Evolutionary conservation across 2,888 invertebrate genomes (phyloP).

Genomic region (Cantharis rufa): DNA sequence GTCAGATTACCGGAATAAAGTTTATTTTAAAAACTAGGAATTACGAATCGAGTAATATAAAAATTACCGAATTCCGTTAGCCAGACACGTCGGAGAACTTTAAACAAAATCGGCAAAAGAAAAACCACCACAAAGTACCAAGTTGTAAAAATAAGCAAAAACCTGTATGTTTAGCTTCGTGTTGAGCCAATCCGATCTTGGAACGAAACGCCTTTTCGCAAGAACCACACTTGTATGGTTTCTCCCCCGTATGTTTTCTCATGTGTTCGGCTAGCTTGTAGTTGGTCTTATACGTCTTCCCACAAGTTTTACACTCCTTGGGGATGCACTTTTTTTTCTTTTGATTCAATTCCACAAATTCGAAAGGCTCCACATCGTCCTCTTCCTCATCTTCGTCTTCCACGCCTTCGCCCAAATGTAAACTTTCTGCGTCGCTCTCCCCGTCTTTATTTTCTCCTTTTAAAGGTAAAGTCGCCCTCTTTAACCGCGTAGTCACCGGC

Average conservation of each 20-base stretch:
- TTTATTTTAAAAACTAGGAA: too few relatives aligned
- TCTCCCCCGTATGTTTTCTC: conserved; percentile 65
- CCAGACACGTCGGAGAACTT: too few relatives aligned
- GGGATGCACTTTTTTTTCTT: conserved; percentile 51
- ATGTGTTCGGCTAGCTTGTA: conserved; percentile 65
- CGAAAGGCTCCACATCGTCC: conserved; percentile 26
- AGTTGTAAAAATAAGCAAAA: neutral
- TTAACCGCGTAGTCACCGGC: conserved; percentile 37
- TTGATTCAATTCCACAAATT: conserved; percentile 32
- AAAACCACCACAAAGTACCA: too few relatives aligned
- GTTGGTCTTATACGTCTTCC: conserved; percentile 63
- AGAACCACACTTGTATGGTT: conserved; percentile 61
- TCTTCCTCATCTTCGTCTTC: conserved; percentile 34
- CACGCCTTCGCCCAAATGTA: conserved; percentile 37
- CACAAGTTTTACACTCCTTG: conserved; percentile 61
- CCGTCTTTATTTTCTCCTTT: conserved; percentile 24
- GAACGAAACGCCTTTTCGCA: conserved; percentile 65
- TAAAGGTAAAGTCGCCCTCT: conserved; percentile 30
- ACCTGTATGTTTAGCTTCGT: conserved; percentile 64
- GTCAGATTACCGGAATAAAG: too few relatives aligned
- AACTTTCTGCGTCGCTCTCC: conserved; percentile 38
- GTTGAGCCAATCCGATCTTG: conserved; percentile 64
- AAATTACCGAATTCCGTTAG: too few relatives aligned
- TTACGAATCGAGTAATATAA: too few relatives aligned
- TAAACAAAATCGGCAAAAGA: too few relatives aligned